Evolutionary conservation across 1,140 invertebrate genomes (phyloP), one percentile per base, ranked within the genome.

Genomic region (Drosophila subpulchrella): DNA sequence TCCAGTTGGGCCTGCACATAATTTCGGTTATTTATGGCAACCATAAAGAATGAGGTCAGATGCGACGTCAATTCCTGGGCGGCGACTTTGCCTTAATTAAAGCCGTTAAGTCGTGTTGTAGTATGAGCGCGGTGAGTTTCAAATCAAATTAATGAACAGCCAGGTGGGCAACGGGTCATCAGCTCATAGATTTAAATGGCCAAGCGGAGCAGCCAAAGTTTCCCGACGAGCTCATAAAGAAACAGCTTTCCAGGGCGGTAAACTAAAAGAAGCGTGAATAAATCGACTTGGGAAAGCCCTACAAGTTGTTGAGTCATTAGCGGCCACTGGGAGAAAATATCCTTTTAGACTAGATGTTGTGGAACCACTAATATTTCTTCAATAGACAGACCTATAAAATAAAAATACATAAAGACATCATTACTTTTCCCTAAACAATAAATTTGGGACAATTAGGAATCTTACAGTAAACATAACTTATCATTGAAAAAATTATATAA

Each of bases 1-100:
- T 75, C 71, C 75, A 79, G 76, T 62, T 59, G 47, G 65, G 82
- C 82, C 63, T 86, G 82, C 75, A 86, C 83, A 86, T 86, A 86
- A 86, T 86, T 86, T 86, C 82, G 72, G 82, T 88, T 86, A 86
- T 86, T 88, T 86, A 86, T 86, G 74, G 78, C 51, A 51, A 66
- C 83, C 67, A 86, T 86, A 86, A 86, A 86, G 70, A 86, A 86
- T 78, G 83, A 86, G 82, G 82, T 86, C 82, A 86, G 82, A 71
- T 84, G 66, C 73, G 59, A 53, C 80, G 79, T 73, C 78, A 68
- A 68, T 83, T 66, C 72, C 75, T 81, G 82, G 78, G 74, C 63
- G 53, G 56, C 55, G 66, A 78, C 70, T 78, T 75, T 75, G 82
- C 75, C 79, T 86, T 86, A 86, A 86, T 86, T 86, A 86, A 86